These are phyloP conservation scores for Rugalucina vietnamica DNA, from an alignment of 2,888 invertebrate genomes.

Conservation along the genomic window DNA sequence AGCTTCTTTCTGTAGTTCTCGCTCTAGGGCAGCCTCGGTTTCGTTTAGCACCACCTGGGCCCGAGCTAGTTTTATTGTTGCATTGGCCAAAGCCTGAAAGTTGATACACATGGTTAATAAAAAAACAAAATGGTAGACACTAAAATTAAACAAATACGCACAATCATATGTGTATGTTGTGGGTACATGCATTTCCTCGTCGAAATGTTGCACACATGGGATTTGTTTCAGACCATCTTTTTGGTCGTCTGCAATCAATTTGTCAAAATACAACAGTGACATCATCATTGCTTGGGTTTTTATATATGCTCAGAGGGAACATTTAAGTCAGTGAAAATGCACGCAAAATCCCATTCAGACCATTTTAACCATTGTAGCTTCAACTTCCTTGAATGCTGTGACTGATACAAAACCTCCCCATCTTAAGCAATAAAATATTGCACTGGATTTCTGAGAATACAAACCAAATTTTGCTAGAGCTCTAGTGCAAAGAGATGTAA, in stretches of 20 bases:
- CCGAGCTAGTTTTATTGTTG: constrained; percentile 53
- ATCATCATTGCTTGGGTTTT: no score
- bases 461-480: no score
- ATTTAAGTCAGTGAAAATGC: no score
- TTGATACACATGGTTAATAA: not conserved
- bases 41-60: constrained; percentile 55
- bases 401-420: no score
- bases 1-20: constrained; percentile 48
- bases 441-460: no score
- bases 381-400: no score
- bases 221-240: no score
- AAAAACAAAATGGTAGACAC: not conserved
- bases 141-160: not conserved
- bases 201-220: not conserved
- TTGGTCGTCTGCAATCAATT: not conserved
- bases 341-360: no score
- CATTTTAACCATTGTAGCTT: no score
- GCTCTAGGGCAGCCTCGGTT: constrained; percentile 53
- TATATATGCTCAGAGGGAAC: no score
- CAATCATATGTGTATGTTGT: not conserved
- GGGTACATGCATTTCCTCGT: not conserved
- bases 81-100: constrained; percentile 50
- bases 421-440: no score
- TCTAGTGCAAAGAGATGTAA: no score
- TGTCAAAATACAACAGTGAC: not conserved